These are phyloP conservation scores for Pao palembangensis DNA, from an alignment of 2,113 vertebrate species.

Conservation along the genomic window DNA sequence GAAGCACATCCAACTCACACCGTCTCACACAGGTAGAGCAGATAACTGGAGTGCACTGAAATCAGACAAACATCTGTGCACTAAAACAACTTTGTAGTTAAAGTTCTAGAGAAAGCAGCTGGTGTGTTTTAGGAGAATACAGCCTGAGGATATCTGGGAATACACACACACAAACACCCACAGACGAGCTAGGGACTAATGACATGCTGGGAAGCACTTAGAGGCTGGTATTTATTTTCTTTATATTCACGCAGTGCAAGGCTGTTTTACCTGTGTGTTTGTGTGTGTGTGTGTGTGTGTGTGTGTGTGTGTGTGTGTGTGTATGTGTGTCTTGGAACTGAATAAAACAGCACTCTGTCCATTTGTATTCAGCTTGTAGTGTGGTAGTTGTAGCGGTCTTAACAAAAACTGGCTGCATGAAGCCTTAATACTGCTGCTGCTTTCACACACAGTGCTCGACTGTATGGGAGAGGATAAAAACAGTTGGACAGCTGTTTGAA, in stretches of 20 bases:
- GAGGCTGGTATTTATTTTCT: conserved; percentile 6
- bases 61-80: conserved; percentile 12
- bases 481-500: too few species aligned
- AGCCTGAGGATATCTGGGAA: conserved; percentile 46
- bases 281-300: too few species aligned
- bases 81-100: conserved; percentile 27
- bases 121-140: conserved; percentile 47
- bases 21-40: background rate
- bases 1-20: background rate
- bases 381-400: too few species aligned
- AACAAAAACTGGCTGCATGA: too few species aligned
- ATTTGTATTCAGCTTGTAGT: too few species aligned
- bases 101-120: conserved; percentile 37
- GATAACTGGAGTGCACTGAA: background rate
- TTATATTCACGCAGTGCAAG: background rate
- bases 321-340: too few species aligned
- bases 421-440: too few species aligned
- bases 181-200: conserved; percentile 23
- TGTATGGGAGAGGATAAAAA: too few species aligned
- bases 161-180: background rate
- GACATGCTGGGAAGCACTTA: conserved; percentile 44
- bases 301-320: too few species aligned
- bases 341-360: too few species aligned
- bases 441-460: too few species aligned
- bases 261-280: too few species aligned